A percentile compares a stretch with the other conserved stretches of the same genome.
Conservation (phyloP, 2,797 vertebrate species). For the Melanotaenia nigrans region DNA sequence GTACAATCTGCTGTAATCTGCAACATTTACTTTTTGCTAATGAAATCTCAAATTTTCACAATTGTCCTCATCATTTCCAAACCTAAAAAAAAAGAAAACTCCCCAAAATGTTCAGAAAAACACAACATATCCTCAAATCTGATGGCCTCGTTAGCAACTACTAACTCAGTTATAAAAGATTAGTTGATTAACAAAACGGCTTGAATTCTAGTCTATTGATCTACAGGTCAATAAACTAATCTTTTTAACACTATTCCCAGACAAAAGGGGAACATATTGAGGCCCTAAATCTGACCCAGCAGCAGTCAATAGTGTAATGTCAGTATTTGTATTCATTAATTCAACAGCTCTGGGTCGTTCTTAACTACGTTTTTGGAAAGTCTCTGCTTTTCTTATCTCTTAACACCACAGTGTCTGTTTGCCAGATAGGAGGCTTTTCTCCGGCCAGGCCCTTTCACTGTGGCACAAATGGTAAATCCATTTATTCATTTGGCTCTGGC, state of each 20-base stretch:
- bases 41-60: background rate
- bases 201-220: background rate
- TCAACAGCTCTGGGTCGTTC: conserved; percentile 15
- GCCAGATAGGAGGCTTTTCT: conserved; percentile 56
- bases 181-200: background rate
- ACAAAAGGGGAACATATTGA: background rate
- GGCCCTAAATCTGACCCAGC: background rate
- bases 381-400: conserved; percentile 61
- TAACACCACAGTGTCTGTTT: conserved; percentile 43
- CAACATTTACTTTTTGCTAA: background rate
- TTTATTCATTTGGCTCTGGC: conserved; percentile 63
- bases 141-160: background rate
- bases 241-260: background rate
- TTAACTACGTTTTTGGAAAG: conserved; percentile 3
- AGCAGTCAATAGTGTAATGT: conserved; percentile 3
- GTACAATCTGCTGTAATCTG: background rate
- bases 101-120: background rate
- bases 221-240: background rate
- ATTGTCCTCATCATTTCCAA: background rate
- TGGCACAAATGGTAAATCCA: conserved; percentile 49
- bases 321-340: conserved; percentile 10
- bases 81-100: background rate
- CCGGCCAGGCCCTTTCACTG: conserved; percentile 46
- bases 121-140: background rate
- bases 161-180: background rate